Percentiles rank a stretch among this genome's conserved stretches.
Evolutionary conservation across 2,888 invertebrate genomes (phyloP).

Genomic region (Eledona agricola): DNA sequence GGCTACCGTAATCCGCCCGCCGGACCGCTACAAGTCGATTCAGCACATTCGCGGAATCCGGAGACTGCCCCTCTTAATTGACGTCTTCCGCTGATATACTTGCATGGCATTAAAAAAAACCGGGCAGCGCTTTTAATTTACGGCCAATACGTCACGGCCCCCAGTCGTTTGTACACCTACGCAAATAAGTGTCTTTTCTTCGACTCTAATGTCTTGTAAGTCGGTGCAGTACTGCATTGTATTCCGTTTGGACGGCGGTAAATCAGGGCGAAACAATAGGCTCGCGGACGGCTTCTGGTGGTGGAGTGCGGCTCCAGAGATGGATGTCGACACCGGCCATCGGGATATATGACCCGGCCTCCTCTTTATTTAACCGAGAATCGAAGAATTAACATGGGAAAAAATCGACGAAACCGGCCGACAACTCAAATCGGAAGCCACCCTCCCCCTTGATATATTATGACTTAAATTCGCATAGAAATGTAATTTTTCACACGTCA

Average conservation of each 20-base stretch:
- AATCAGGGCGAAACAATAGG: slow-evolving; percentile 59
- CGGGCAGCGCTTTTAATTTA: slow-evolving; percentile 12
- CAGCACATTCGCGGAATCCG: slow-evolving; percentile 24
- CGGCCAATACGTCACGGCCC: slow-evolving; percentile 8
- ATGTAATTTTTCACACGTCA: slow-evolving; percentile 61
- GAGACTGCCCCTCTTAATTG: slow-evolving; percentile 14
- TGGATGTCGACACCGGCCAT: slow-evolving; percentile 35
- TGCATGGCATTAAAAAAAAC: slow-evolving; percentile 5
- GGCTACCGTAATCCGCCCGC: slow-evolving; percentile 22
- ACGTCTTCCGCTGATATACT: slow-evolving; percentile 6
- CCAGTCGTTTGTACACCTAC: slow-evolving; percentile 26
- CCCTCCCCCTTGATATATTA: slow-evolving; percentile 54
- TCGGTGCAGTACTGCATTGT: slow-evolving; percentile 58
- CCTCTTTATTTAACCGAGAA: too few species aligned
- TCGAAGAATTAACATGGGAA: too few species aligned
- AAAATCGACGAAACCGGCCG: not conserved
- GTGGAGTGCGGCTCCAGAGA: slow-evolving; percentile 33
- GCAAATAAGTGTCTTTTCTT: slow-evolving; percentile 29
- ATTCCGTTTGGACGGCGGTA: slow-evolving; percentile 55
- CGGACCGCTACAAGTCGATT: slow-evolving; percentile 16
- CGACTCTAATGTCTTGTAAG: slow-evolving; percentile 36
- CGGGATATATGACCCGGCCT: slow-evolving; percentile 44
- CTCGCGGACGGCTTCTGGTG: slow-evolving; percentile 36
- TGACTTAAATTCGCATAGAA: slow-evolving; percentile 56
- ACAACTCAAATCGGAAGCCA: not conserved